Conservation (phyloP, 2,113 vertebrate genomes). For the Brachyhypopomus gauderio region DNA sequence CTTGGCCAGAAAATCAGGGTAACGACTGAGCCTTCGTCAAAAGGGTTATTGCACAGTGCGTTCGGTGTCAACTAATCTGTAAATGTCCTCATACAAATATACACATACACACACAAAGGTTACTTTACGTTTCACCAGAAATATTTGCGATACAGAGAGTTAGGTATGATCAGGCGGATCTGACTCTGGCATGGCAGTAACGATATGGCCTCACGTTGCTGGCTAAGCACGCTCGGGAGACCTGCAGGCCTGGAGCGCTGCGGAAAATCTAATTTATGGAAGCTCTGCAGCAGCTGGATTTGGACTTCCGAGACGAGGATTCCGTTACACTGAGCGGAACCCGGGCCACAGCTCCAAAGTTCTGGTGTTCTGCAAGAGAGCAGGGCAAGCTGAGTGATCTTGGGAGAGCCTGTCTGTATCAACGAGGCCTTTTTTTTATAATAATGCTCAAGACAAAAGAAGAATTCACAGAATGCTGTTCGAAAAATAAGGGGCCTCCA, state of each 20-base stretch:
- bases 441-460: constrained; percentile 17
- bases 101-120: neutral
- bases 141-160: neutral
- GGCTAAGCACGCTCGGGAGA: constrained; percentile 62
- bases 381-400: neutral
- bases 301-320: constrained; percentile 75
- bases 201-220: constrained; percentile 52
- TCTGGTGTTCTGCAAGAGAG: constrained; percentile 35
- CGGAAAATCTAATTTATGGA: constrained; percentile 74
- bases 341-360: constrained; percentile 43
- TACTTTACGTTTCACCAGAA: neutral
- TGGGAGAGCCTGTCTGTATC: constrained; percentile 4
- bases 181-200: constrained; percentile 55
- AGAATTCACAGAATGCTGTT: constrained; percentile 7
- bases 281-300: constrained; percentile 72
- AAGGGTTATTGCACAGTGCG: neutral
- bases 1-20: neutral
- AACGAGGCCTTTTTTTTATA: neutral
- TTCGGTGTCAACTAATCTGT: constrained; percentile 22
- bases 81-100: constrained; percentile 15
- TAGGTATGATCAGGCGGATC: constrained; percentile 44
- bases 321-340: constrained; percentile 67
- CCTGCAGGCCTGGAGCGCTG: constrained; percentile 61
- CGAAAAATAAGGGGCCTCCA: neutral
- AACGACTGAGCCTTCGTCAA: neutral